These are phyloP conservation scores for Sebastolobus altivelis DNA, from an alignment of 2,797 vertebrate genomes.

Conservation along the genomic window DNA sequence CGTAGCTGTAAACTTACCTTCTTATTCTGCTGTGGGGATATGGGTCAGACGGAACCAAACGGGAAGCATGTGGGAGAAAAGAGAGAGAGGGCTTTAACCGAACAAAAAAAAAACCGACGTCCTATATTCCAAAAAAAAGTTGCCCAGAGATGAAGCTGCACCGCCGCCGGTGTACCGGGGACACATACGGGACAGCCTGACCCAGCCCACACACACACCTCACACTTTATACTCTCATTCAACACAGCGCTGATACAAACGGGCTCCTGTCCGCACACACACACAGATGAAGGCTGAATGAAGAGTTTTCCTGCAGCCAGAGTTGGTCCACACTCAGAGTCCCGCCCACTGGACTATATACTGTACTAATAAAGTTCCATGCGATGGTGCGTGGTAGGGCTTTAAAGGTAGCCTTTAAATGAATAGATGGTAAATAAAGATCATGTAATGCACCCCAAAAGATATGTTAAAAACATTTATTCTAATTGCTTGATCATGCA, in stretches of 20 bases:
- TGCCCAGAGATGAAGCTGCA: constrained; percentile 75
- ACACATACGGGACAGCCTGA: constrained; percentile 51
- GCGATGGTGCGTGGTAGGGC: not conserved
- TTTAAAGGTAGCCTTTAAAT: not conserved
- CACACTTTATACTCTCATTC: constrained; percentile 46
- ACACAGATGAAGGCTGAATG: constrained; percentile 47
- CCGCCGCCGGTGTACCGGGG: constrained; percentile 62
- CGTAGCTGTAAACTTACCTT: constrained; percentile 78
- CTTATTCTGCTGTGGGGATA: constrained; percentile 20
- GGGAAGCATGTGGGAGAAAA: not conserved
- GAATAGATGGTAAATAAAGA: accelerated
- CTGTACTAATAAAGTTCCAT: constrained; percentile 40
- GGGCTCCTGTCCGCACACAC: constrained; percentile 17
- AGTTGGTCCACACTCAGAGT: constrained; percentile 40
- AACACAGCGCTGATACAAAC: constrained; percentile 30
- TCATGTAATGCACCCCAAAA: not conserved
- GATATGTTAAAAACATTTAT: not conserved
- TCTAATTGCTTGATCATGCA: not conserved
- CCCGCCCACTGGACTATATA: constrained; percentile 69
- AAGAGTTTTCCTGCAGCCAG: constrained; percentile 12
- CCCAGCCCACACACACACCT: constrained; percentile 54
- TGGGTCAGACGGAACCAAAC: constrained; percentile 52
- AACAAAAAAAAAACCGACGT: constrained; percentile 37
- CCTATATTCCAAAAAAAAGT: constrained; percentile 75
- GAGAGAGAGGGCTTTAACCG: constrained; percentile 7